These are phyloP conservation scores for Chionomys nivalis DNA, from an alignment of 2,113 vertebrate species.

Conservation along the genomic window DNA sequence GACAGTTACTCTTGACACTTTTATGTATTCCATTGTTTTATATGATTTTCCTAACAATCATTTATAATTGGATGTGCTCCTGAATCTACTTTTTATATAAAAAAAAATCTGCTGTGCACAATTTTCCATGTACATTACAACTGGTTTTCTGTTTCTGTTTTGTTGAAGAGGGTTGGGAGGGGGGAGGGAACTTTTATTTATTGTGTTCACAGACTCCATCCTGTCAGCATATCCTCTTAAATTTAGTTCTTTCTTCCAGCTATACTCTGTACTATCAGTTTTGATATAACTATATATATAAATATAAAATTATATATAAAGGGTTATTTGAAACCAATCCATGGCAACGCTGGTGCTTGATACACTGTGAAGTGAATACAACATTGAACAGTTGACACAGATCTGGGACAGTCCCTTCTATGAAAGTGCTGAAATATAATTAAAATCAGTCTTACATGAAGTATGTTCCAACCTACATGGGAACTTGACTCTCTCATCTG, in stretches of 20 bases:
- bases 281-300: slow-evolving; percentile 92
- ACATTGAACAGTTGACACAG: slow-evolving; percentile 87
- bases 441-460: slow-evolving; percentile 83
- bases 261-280: slow-evolving; percentile 92
- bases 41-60: slow-evolving; percentile 95
- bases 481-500: slow-evolving; percentile 81
- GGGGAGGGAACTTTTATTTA: slow-evolving; percentile 94
- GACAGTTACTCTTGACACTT: slow-evolving; percentile 94
- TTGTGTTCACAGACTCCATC: slow-evolving; percentile 94
- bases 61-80: slow-evolving; percentile 99
- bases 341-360: slow-evolving; percentile 98
- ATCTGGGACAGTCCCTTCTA: slow-evolving; percentile 88
- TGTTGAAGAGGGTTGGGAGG: slow-evolving; percentile 79
- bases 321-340: slow-evolving; percentile 93
- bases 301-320: slow-evolving; percentile 92
- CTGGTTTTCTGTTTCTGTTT: slow-evolving; percentile 89
- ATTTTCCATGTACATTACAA: slow-evolving; percentile 95
- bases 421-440: slow-evolving; percentile 85
- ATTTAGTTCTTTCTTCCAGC: slow-evolving; percentile 90
- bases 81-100: slow-evolving; percentile 94
- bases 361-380: slow-evolving; percentile 96
- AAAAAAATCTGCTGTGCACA: slow-evolving; percentile 95
- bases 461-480: slow-evolving; percentile 80
- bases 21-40: slow-evolving; percentile 99
- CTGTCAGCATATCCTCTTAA: slow-evolving; percentile 88